phyloP scores from a whole-genome alignment of 2,113 vertebrate genomes.

The Tinamus guttatus region DNA sequence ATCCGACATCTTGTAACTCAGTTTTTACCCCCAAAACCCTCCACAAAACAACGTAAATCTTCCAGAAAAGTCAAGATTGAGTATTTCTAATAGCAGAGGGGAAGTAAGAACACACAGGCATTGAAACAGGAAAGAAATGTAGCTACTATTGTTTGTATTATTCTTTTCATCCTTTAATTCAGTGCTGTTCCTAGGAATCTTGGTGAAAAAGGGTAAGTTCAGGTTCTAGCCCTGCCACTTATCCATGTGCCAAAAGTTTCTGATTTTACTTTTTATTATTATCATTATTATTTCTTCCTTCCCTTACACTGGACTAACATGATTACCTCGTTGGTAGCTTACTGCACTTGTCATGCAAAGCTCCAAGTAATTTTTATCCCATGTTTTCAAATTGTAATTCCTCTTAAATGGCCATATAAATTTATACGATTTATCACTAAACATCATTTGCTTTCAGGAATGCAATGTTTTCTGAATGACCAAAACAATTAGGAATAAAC shows the following conservation, averaged over 20 bases:
- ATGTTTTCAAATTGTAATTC: background rate
- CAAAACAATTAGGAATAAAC: background rate
- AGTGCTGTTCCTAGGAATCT: background rate
- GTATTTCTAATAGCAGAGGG: background rate
- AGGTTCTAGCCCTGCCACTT: background rate
- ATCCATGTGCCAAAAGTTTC: rapidly evolving
- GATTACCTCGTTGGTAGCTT: background rate
- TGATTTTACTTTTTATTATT: background rate
- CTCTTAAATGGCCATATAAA: background rate
- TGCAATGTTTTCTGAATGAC: background rate
- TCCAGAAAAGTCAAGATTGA: background rate
- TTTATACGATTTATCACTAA: background rate
- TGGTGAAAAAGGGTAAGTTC: background rate
- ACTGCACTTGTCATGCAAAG: background rate
- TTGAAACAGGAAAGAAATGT: background rate
- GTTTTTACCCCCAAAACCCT: background rate
- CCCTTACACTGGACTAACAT: rapidly evolving
- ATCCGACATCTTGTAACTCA: background rate
- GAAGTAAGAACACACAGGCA: background rate
- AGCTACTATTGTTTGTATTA: rapidly evolving
- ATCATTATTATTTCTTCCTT: background rate
- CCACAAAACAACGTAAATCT: background rate
- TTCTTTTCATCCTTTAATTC: background rate
- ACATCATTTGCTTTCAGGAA: background rate
- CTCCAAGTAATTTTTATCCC: background rate